Percentiles rank a stretch among this genome's conserved stretches.
phyloP scores from a whole-genome alignment of 2,888 invertebrate genomes.

The Ditula angustiorana region DNA sequence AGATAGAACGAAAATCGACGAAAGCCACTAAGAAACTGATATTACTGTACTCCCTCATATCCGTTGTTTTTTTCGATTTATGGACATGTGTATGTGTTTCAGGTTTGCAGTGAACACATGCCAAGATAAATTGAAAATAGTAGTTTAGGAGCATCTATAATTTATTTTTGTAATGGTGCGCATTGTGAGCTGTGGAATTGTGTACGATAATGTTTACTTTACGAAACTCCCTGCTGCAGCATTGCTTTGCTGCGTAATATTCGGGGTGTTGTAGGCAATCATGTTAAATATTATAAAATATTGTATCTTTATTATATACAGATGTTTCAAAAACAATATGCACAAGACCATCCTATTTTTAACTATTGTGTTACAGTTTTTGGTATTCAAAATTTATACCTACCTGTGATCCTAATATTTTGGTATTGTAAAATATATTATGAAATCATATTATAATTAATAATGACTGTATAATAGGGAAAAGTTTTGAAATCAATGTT shows the following conservation, averaged over 20 bases:
- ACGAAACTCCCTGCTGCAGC: conserved; percentile 69
- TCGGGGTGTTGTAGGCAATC: conserved; percentile 81
- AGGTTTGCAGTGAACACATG: conserved; percentile 84
- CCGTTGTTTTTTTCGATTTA: neutral
- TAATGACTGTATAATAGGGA: conserved; percentile 34
- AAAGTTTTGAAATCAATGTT: conserved; percentile 38
- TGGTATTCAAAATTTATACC: conserved; percentile 62
- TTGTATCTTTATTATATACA: conserved; percentile 69
- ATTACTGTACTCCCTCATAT: neutral
- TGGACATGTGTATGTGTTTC: conserved; percentile 56
- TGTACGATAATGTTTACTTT: conserved; percentile 77
- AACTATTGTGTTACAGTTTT: conserved; percentile 61
- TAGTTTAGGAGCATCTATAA: conserved; percentile 82
- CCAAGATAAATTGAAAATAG: conserved; percentile 79
- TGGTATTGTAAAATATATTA: conserved; percentile 37
- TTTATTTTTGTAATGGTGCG: conserved; percentile 86
- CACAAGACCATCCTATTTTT: conserved; percentile 65
- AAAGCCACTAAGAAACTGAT: too few species aligned
- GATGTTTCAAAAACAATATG: conserved; percentile 68
- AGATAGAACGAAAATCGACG: too few species aligned
- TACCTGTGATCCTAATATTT: conserved; percentile 44
- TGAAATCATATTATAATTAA: conserved; percentile 37
- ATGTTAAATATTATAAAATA: conserved; percentile 72
- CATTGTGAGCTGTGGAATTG: conserved; percentile 84
- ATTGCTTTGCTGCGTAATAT: conserved; percentile 73